Conservation (phyloP, 2,888 invertebrate genomes). For the Cheilosia vulpina region DNA sequence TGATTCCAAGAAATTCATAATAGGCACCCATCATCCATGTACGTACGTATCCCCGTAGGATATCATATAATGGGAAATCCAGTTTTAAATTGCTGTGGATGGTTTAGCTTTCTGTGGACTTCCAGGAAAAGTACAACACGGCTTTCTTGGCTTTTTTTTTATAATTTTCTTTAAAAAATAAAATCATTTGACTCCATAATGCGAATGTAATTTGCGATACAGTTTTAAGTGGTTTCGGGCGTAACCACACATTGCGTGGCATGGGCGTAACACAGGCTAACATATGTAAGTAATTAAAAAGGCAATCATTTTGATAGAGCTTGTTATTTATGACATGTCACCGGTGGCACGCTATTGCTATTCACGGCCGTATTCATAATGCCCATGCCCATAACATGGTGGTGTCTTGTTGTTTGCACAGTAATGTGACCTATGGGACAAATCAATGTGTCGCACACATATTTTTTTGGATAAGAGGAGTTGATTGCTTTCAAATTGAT, state of each 20-base stretch:
- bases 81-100: conserved; percentile 30
- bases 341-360: conserved; percentile 45
- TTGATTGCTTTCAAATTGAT: conserved; percentile 14
- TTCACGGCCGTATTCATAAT: conserved; percentile 33
- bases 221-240: conserved; percentile 14
- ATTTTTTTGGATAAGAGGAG: conserved; percentile 10
- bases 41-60: not conserved
- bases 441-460: conserved; percentile 58
- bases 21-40: not conserved
- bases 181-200: conserved; percentile 15
- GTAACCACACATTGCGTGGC: conserved; percentile 27
- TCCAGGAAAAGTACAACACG: not conserved
- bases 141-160: not conserved
- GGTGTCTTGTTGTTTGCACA: conserved; percentile 57
- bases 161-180: not conserved
- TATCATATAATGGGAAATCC: conserved; percentile 17
- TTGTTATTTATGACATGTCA: conserved; percentile 58
- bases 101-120: not conserved
- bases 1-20: conserved; percentile 44
- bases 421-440: conserved; percentile 65
- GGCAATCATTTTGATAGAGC: conserved; percentile 68
- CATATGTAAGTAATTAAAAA: conserved; percentile 67
- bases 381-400: conserved; percentile 40
- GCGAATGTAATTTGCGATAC: conserved; percentile 33
- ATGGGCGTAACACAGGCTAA: conserved; percentile 41